These are phyloP conservation scores for Trididemnum nubilum DNA, from an alignment of 23 tunicate genomes.

Conservation along the genomic window DNA sequence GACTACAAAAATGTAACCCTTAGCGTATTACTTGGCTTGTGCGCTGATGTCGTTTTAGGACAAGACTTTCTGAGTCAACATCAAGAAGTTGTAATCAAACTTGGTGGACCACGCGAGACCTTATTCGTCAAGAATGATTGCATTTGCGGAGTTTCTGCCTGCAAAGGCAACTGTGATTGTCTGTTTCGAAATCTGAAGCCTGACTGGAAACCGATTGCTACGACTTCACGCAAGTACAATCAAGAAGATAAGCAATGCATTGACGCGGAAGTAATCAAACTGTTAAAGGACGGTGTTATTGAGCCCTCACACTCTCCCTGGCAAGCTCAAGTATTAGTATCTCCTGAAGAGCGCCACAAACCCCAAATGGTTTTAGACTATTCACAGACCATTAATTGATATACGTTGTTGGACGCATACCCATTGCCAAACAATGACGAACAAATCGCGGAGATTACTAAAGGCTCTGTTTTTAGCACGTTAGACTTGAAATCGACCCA, in stretches of 20 bases:
- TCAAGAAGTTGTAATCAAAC: not conserved
- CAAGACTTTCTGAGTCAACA: not conserved
- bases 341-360: conserved; percentile 22
- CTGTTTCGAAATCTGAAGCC: not conserved
- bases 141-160: not conserved
- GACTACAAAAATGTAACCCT: no score
- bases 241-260: not conserved
- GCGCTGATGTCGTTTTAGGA: conserved; percentile 9
- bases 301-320: conserved; percentile 28
- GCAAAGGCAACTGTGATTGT: not conserved
- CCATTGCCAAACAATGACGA: conserved; percentile 17
- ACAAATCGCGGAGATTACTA: not conserved
- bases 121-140: not conserved
- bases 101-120: not conserved
- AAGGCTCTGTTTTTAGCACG: conserved; percentile 21
- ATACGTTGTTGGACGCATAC: conserved; percentile 27
- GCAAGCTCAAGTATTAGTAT: conserved; percentile 35
- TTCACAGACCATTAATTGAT: not conserved
- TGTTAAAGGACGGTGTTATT: conserved; percentile 10
- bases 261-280: not conserved
- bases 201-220: not conserved
- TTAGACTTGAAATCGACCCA: conserved; percentile 24
- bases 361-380: conserved; percentile 13
- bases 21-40: no score
- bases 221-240: not conserved